Conservation (phyloP, 2,113 vertebrate genomes). For the Callochromis pleurospilus region DNA sequence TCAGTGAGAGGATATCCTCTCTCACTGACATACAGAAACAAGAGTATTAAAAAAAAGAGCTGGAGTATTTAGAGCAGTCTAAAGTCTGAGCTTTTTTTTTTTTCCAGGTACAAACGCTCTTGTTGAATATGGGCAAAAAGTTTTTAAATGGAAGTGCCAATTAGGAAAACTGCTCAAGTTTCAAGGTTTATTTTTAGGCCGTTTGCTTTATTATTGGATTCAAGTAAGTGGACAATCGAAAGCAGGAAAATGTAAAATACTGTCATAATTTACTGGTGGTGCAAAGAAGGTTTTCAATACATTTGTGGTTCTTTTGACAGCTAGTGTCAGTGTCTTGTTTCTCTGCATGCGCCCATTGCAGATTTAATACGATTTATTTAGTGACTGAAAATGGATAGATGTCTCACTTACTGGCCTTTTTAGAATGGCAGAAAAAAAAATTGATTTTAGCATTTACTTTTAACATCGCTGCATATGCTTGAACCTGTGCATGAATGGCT, state of each 20-base stretch:
- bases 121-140: neutral
- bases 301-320: neutral
- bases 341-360: neutral
- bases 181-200: neutral
- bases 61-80: neutral
- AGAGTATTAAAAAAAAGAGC: neutral
- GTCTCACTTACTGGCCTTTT: neutral
- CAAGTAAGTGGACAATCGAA: neutral
- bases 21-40: neutral
- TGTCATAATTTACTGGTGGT: neutral
- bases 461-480: slow-evolving; percentile 10
- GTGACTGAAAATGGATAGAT: neutral
- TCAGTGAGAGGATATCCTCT: neutral
- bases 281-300: neutral
- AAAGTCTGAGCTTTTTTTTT: neutral
- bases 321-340: neutral
- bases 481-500: slow-evolving; percentile 32
- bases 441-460: neutral
- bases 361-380: neutral
- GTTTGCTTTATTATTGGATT: neutral
- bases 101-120: neutral
- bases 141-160: neutral
- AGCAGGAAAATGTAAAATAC: neutral
- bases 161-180: neutral
- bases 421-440: neutral